These are phyloP conservation scores for Notolabrus celidotus DNA, from an alignment of 2,797 vertebrate genomes.

Conservation along the genomic window DNA sequence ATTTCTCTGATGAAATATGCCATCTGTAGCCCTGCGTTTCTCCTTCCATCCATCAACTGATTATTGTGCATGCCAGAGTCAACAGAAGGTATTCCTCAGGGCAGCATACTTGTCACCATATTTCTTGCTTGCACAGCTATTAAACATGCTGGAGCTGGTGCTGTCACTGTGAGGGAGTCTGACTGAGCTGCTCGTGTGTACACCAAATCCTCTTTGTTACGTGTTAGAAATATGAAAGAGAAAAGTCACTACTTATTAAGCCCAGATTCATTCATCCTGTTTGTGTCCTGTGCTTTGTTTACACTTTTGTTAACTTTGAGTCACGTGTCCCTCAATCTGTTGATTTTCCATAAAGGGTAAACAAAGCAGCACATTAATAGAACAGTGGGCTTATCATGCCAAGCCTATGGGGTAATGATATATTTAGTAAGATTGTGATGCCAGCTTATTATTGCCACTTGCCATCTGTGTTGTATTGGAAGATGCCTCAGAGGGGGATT, in stretches of 20 bases:
- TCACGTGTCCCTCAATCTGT: slow-evolving; percentile 31
- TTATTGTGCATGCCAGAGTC: slow-evolving; percentile 41
- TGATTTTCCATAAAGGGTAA: slow-evolving; percentile 52
- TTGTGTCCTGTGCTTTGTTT: slow-evolving; percentile 43
- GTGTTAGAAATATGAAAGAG: neutral
- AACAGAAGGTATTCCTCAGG: slow-evolving; percentile 54
- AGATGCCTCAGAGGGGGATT: slow-evolving; percentile 66
- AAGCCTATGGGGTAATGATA: slow-evolving; percentile 75
- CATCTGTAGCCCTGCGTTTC: slow-evolving; percentile 35
- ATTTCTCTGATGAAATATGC: slow-evolving; percentile 49
- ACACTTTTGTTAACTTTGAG: slow-evolving; percentile 28
- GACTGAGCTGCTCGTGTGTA: slow-evolving; percentile 9
- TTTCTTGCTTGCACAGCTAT: slow-evolving; percentile 51
- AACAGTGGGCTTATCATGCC: slow-evolving; percentile 62
- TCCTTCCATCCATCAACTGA: slow-evolving; percentile 43
- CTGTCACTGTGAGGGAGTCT: slow-evolving; percentile 30
- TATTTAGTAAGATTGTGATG: slow-evolving; percentile 77
- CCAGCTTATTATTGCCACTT: slow-evolving; percentile 74
- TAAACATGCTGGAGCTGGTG: slow-evolving; percentile 35
- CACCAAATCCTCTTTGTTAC: neutral
- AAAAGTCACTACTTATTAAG: slow-evolving; percentile 10
- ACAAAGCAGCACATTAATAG: slow-evolving; percentile 60
- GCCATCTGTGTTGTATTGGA: slow-evolving; percentile 76
- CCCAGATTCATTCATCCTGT: neutral
- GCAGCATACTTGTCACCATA: slow-evolving; percentile 42